Evolutionary conservation across 2,888 invertebrate genomes (phyloP), one percentile per base, ranked within the genome.

Genomic region (Parnassius apollo): DNA sequence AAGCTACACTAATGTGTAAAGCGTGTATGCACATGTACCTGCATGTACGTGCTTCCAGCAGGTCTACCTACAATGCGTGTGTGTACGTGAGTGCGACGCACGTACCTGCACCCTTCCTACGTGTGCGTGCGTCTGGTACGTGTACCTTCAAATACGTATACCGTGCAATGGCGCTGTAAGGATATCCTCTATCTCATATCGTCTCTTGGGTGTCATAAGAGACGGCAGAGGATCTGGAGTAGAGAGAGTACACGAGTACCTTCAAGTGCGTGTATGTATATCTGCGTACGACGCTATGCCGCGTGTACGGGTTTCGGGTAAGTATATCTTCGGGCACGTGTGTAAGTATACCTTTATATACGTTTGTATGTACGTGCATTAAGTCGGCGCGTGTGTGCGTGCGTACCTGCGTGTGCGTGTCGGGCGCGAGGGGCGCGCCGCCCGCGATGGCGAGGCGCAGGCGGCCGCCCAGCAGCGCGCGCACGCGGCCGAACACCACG

Each of bases 351-450:
- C 18, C 18, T 18, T 18, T 1, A 18, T 18, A 18, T 18, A 18
- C 18, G 18, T 18, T 0, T 18, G 18, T 18, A 18, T 1, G 18
- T 18, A 1, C 18, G 18, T 1, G 18, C 18, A n/a, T n/a, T n/a
- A n/a, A 18, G 18, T 18, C 18, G 18, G 18, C 18, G 25, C 2
- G 2, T 13, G 12, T 50, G 25, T 50, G 18, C 22, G 98, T n/a
- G 11, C 9, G 85, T 65, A 86, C 81, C 92, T 98, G 98, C 80
- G 96, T 94, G 85, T 99, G 99, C 11, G 99, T 99, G 82, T 99
- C 98, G 0, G 98, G 96, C 8, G 98, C 96, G 22, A 99, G 93
- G 0, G 99, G 99, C 25, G 99, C 99, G 65, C 99, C 99, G 64
- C 99, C 99, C 9, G 95, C 94, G 75, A 99, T 94, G 88, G 99